Conservation (phyloP, 2,113 vertebrate genomes). For the Phrynosoma platyrhinos region DNA sequence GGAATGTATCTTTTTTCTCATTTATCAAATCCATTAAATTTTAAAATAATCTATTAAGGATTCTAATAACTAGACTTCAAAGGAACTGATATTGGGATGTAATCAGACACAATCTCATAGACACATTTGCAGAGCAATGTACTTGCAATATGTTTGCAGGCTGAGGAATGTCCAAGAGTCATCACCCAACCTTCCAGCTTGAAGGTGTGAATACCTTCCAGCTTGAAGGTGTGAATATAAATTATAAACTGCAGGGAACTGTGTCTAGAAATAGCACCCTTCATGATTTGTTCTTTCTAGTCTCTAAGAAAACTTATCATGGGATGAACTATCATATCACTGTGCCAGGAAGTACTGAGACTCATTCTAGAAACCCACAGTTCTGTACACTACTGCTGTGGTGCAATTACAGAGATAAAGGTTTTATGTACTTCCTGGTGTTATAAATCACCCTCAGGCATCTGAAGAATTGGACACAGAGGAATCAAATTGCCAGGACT, state of each 20-base stretch:
- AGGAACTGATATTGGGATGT: background rate
- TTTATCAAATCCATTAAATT: conserved; percentile 61
- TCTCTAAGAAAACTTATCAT: background rate
- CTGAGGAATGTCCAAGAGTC: background rate
- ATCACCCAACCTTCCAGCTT: background rate
- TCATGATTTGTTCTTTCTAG: background rate
- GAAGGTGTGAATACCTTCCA: background rate
- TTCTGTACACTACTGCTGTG: background rate
- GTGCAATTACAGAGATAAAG: background rate
- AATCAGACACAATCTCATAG: background rate
- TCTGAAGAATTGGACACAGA: too few species aligned
- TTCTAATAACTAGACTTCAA: background rate
- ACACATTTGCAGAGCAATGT: background rate
- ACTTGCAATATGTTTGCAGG: background rate
- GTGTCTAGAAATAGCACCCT: background rate
- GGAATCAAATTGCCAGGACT: too few species aligned
- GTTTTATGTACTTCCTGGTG: background rate
- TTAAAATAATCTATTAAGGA: conserved; percentile 56
- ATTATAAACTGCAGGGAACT: background rate
- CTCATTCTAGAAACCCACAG: background rate
- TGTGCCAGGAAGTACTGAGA: background rate
- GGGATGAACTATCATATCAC: background rate
- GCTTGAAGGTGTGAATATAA: too few species aligned
- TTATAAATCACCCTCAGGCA: background rate
- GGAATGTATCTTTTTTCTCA: conserved; percentile 45